Evolutionary conservation across 2,888 invertebrate species (phyloP), one percentile per base, ranked within the genome.

Genomic region (Xestobium rufovillosum): DNA sequence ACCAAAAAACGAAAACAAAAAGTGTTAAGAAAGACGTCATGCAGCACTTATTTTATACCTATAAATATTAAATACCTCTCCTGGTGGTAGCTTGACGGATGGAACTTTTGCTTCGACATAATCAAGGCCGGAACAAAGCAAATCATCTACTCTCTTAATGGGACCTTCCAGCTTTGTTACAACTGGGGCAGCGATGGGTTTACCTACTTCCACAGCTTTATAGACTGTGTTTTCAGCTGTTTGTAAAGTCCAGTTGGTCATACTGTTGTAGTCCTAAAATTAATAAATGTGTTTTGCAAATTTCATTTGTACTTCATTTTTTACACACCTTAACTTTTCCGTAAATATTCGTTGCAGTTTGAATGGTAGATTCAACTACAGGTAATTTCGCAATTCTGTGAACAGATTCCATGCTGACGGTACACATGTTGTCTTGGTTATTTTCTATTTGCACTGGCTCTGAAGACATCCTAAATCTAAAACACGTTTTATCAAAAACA

Each of bases 341-440:
- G 48, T 75, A 75, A 43, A 74, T 64, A 51, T 61, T 69, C 44
- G 71, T 71, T 33, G 72, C 70, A 38, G 73, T 72, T 55, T 72
- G 68, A 56, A 72, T 67, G 14, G 75, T 72, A 13, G 71, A 69
- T 52, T 73, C 73, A 4, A 75, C 70, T 8, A 73, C 68, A 1
- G 75, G 75, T 36, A 75, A 52, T 50, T 72, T 70, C 46, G 71
- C 65, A 52, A 75, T 68, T 40, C 73, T 65, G 50, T 74, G 71
- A 23, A 74, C 60, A 9, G 73, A 72, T 49, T 74, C 72, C 59
- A 75, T 57, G 49, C 71, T 58, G n/a, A 49, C 36, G 26, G n/a
- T n/a, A n/a, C n/a, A n/a, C 38, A 30, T 6, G 26, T 14, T 16
- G 8, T 8, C 9, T 8, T 66, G 26, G 66, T 64, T 48, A 66